These are phyloP conservation scores for Cydia strobilella DNA, from an alignment of 1,140 invertebrate species.

Conservation along the genomic window DNA sequence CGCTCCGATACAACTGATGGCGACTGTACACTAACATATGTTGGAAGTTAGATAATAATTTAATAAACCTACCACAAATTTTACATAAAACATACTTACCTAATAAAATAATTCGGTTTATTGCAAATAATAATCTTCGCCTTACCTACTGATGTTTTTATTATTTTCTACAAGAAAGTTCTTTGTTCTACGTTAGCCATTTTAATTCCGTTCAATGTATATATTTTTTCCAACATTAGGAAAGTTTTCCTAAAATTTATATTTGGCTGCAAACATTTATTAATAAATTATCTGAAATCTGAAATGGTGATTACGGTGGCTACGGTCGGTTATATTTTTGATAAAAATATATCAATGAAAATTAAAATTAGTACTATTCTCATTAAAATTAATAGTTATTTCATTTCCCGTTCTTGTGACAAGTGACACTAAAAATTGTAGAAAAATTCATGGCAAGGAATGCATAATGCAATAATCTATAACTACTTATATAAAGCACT, in stretches of 20 bases:
- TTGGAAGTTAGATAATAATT: background rate
- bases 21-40: background rate
- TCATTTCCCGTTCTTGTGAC: background rate
- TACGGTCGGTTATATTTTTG: no score
- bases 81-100: background rate
- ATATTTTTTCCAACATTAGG: background rate
- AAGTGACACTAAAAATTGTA: background rate
- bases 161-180: no score
- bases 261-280: no score
- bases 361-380: no score
- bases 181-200: no score
- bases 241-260: no score
- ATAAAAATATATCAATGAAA: no score
- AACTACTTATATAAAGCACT: conserved; percentile 6
- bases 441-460: conserved; percentile 13
- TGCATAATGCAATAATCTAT: conserved; percentile 11
- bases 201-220: background rate
- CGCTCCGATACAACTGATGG: no score
- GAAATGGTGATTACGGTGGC: no score
- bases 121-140: background rate
- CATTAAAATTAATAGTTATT: no score
- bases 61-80: background rate
- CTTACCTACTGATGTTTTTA: background rate
- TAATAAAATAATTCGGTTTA: background rate
- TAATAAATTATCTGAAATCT: no score